These are phyloP conservation scores for Amazona guildingii DNA, from an alignment of 2,113 vertebrate genomes.

Conservation along the genomic window DNA sequence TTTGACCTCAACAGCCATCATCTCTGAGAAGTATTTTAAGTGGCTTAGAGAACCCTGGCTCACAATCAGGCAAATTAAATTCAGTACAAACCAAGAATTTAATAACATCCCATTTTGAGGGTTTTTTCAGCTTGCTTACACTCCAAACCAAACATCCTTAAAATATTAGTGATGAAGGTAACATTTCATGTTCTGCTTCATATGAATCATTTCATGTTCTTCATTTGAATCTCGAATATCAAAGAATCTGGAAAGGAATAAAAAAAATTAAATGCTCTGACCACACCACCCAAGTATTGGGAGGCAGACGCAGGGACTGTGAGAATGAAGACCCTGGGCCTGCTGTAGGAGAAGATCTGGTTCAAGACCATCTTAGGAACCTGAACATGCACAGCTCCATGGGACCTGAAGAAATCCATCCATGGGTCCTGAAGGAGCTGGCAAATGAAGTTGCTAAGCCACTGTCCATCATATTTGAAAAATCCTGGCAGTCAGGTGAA, in stretches of 20 bases:
- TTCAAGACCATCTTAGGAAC: no score
- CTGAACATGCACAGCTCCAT: no score
- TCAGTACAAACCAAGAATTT: neutral
- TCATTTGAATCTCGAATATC: neutral
- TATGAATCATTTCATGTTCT: neutral
- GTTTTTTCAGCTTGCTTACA: neutral
- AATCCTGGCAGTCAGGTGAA: no score
- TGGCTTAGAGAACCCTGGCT: neutral
- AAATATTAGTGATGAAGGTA: neutral
- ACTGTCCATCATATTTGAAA: no score
- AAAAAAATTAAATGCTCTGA: no score
- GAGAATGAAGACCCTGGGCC: no score
- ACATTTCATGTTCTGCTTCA: neutral
- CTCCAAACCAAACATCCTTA: neutral
- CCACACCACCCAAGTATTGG: no score
- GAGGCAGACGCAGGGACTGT: no score
- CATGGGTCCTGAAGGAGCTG: no score
- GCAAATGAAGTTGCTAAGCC: no score
- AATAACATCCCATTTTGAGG: neutral
- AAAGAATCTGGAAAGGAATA: neutral
- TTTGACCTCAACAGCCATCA: neutral
- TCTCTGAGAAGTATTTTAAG: accelerated
- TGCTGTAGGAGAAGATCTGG: no score
- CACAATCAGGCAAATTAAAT: neutral
- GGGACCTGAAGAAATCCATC: no score